phyloP scores from a whole-genome alignment of 2,888 invertebrate species.

The Plemyria rubiginata region DNA sequence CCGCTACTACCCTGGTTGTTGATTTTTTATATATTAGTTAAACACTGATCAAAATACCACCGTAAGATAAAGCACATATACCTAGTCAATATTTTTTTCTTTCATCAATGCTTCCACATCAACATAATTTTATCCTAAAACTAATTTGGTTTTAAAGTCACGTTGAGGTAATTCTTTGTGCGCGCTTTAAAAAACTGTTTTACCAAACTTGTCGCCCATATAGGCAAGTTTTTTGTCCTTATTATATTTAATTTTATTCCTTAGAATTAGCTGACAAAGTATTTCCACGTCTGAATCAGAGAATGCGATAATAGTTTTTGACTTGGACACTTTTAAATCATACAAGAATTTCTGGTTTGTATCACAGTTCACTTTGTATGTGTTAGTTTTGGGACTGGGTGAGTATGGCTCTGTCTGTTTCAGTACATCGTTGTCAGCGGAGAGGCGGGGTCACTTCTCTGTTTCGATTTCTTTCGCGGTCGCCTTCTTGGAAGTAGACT shows the following conservation, averaged over 20 bases:
- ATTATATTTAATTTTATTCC: slow-evolving; percentile 35
- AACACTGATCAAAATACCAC: slow-evolving; percentile 8
- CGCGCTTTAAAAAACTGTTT: neutral
- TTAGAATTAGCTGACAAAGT: slow-evolving; percentile 53
- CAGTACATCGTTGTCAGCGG: slow-evolving; percentile 38
- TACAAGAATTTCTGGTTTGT: slow-evolving; percentile 55
- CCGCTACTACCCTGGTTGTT: neutral
- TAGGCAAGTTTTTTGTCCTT: slow-evolving; percentile 34
- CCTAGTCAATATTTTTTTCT: neutral
- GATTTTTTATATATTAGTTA: neutral
- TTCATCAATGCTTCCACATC: too few relatives aligned
- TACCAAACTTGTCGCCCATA: neutral
- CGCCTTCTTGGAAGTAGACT: slow-evolving; percentile 47
- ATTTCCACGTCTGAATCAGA: slow-evolving; percentile 59
- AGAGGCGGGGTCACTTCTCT: slow-evolving; percentile 70
- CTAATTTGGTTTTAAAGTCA: neutral
- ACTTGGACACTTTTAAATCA: slow-evolving; percentile 57
- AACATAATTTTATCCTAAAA: neutral
- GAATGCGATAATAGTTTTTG: slow-evolving; percentile 53
- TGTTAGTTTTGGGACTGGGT: slow-evolving; percentile 45
- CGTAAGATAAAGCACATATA: neutral
- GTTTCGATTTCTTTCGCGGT: slow-evolving; percentile 53
- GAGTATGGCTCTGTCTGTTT: slow-evolving; percentile 46
- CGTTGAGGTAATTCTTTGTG: slow-evolving; percentile 23
- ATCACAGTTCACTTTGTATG: slow-evolving; percentile 61